Base-by-base conservation (phyloP, 2,888 invertebrate genomes). In the Sminthurinus aureus region DNA sequence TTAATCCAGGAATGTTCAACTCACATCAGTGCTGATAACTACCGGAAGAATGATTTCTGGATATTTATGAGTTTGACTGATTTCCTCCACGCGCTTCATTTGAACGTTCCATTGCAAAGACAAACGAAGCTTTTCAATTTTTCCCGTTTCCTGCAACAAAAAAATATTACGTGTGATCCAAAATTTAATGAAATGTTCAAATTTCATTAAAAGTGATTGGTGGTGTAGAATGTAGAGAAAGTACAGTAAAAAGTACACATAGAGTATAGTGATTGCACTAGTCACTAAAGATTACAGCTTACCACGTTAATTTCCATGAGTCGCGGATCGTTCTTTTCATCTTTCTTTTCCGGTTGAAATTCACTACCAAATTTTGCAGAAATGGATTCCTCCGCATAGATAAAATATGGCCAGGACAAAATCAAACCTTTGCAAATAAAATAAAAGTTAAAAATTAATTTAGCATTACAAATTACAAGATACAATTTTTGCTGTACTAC, bases 51-150 rank as follows among this genome's bases (percentile, higher is more conserved):
- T 20, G 11, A 24, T 24, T 6, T 24, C 15, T 9, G 73, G 3
- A 9, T 24, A 73, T 9, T 73, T 73, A 9, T 4, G 1, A 73
- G 73, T 15, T 24, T 73, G 73, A 15, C 26, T 24, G 3, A 73
- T 24, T 26, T 26, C 73, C 24, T 24, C 24, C 4, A 26, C 38
- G 20, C 38, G 22, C 26, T 73, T 26, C 73, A 73, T 73, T 9
- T 73, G 73, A 24, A 73, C 24, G 26, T 73, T 73, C 73, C 73
- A 73, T 24, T 73, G 73, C 9, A 26, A 24, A 8, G 73, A 73
- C 26, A 73, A 24, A 11, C 38, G 6, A 24, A 73, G 24, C 9
- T 24, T 15, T 26, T 20, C 73, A 73, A 73, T 26, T 73, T 73
- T 24, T 11, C 73, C 73, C 4, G 15, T 73, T 24, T 15, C 38